Evolutionary conservation across 2,113 vertebrate genomes (phyloP).

Genomic region (Pao palembangensis): DNA sequence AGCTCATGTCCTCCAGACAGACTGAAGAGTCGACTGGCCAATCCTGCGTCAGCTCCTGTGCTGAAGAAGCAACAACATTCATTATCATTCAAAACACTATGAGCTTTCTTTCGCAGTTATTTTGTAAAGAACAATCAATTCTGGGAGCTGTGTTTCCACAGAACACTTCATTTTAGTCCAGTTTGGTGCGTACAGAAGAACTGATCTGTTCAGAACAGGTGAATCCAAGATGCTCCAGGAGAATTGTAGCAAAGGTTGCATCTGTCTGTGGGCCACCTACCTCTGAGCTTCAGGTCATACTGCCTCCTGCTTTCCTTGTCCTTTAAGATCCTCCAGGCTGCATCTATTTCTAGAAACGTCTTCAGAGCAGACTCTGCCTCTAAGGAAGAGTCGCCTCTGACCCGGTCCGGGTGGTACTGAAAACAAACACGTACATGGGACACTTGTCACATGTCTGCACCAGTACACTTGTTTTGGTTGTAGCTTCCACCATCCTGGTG

Average conservation of each 20-base stretch:
- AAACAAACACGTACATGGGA: conserved; percentile 1
- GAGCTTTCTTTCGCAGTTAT: background rate
- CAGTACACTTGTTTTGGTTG: background rate
- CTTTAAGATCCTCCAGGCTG: conserved; percentile 60
- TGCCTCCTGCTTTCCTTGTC: conserved; percentile 41
- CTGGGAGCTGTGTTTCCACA: no score
- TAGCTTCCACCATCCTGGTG: no score
- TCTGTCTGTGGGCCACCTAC: conserved; percentile 15
- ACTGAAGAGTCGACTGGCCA: conserved; percentile 69
- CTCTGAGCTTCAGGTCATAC: conserved; percentile 62
- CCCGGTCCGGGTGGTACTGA: conserved; percentile 65
- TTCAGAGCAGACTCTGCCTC: conserved; percentile 19
- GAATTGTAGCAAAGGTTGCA: no score
- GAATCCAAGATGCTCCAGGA: background rate
- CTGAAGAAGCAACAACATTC: conserved; percentile 43
- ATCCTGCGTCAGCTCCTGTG: conserved; percentile 67
- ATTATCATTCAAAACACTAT: background rate
- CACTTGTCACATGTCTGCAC: background rate
- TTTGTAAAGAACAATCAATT: no score
- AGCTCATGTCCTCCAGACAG: conserved; percentile 67
- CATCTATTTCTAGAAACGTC: conserved; percentile 60
- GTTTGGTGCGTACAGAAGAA: no score
- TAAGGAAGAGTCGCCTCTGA: conserved; percentile 15
- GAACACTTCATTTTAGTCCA: no score
- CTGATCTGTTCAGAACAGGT: background rate